Conservation (phyloP, 2,888 invertebrate species). For the Cataglyphis altisquamis region DNA sequence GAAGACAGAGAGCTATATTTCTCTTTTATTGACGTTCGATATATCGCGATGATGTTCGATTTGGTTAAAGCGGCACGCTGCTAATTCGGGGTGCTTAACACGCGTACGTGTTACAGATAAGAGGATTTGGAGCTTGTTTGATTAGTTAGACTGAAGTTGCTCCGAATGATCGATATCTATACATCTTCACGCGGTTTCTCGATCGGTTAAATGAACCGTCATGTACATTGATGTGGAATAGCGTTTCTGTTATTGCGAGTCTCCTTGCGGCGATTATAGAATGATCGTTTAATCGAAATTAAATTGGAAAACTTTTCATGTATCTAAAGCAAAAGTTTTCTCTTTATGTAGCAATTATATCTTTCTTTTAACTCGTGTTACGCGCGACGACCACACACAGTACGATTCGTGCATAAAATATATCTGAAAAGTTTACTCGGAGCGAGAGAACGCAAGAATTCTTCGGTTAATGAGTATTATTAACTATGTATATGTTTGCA, state of each 20-base stretch:
- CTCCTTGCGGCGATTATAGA: neutral
- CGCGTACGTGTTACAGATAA: slow-evolving; percentile 59
- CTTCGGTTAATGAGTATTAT: slow-evolving; percentile 31
- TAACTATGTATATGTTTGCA: slow-evolving; percentile 7
- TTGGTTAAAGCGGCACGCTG: slow-evolving; percentile 22
- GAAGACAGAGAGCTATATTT: neutral
- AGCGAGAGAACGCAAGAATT: neutral
- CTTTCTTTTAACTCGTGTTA: slow-evolving; percentile 4
- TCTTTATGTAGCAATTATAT: neutral
- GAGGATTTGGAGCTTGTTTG: slow-evolving; percentile 56
- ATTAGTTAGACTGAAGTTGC: neutral
- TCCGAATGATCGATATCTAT: neutral
- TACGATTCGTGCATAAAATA: slow-evolving; percentile 18
- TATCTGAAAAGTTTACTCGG: neutral
- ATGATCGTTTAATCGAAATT: slow-evolving; percentile 14
- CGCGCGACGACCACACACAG: neutral
- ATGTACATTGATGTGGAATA: slow-evolving; percentile 13
- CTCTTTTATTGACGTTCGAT: neutral
- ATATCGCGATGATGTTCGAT: slow-evolving; percentile 6
- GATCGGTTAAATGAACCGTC: neutral
- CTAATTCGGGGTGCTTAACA: slow-evolving; percentile 57
- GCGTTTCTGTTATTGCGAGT: neutral
- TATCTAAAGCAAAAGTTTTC: neutral
- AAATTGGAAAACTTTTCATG: neutral
- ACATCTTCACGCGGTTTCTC: neutral